Conservation (phyloP, 2,113 vertebrate genomes). For the Arothron firmamentum region DNA sequence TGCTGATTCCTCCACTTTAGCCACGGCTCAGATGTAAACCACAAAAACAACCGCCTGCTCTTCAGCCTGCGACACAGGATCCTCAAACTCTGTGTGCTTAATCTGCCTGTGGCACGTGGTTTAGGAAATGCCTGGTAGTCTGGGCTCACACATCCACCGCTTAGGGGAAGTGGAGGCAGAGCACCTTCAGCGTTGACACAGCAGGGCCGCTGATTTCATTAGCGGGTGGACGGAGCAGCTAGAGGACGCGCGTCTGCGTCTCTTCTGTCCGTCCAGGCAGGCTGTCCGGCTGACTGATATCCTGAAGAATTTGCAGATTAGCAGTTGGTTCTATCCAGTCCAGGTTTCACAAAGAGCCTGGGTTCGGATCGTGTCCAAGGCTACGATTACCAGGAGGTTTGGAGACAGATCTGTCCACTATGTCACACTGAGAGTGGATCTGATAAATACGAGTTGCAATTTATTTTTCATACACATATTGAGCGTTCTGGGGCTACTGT, state of each 20-base stretch:
- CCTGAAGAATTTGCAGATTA: constrained; percentile 17
- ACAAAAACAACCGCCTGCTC: constrained; percentile 27
- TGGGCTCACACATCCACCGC: constrained; percentile 30
- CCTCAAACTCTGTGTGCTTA: constrained; percentile 32
- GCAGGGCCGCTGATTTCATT: constrained; percentile 49
- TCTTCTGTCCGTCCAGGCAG: constrained; percentile 23
- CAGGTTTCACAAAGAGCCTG: constrained; percentile 17
- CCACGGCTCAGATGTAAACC: constrained; percentile 25
- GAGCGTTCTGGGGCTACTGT: no score
- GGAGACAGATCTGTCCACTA: constrained; percentile 9
- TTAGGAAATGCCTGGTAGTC: constrained; percentile 47
- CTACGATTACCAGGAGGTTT: constrained; percentile 38
- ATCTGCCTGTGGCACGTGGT: constrained; percentile 43
- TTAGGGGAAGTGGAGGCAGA: constrained; percentile 33
- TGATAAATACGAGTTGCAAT: no score
- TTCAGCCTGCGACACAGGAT: constrained; percentile 33
- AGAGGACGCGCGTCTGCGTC: constrained; percentile 43
- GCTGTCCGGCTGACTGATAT: constrained; percentile 41
- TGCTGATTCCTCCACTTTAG: constrained; percentile 36
- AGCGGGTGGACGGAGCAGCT: constrained; percentile 32
- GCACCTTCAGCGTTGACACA: constrained; percentile 44
- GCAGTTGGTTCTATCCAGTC: constrained; percentile 20
- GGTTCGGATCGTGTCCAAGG: constrained; percentile 12
- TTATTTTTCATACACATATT: no score
- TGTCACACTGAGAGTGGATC: not conserved